Evolutionary conservation across 2,113 vertebrate species (phyloP).

Genomic region (Psephotus haematonotus): DNA sequence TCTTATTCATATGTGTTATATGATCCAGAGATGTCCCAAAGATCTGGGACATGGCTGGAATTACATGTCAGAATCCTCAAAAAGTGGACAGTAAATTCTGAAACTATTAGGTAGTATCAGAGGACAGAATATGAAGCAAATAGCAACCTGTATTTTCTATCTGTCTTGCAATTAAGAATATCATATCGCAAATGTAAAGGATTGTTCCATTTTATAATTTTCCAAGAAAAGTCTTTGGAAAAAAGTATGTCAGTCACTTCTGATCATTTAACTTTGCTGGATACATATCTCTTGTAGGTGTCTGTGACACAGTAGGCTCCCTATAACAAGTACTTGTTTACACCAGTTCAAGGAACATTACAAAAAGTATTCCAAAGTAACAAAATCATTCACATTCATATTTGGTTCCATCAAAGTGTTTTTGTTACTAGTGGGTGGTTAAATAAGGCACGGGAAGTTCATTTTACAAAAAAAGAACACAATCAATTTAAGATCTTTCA

Average conservation of each 20-base stretch:
- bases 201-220: background rate
- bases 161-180: background rate
- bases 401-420: background rate
- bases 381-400: background rate
- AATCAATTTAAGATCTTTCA: background rate
- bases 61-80: background rate
- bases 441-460: background rate
- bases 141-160: background rate
- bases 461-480: background rate
- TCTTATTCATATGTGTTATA: background rate
- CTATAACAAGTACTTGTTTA: background rate
- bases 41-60: background rate
- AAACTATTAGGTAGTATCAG: background rate
- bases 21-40: background rate
- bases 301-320: background rate
- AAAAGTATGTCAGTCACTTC: background rate
- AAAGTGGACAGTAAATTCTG: background rate
- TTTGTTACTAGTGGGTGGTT: background rate
- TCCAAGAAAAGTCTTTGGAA: background rate
- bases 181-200: background rate
- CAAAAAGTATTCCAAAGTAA: background rate
- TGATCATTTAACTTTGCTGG: background rate
- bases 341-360: background rate
- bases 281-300: accelerated
- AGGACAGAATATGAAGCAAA: background rate